These are phyloP conservation scores for Ifrita kowaldi DNA, from an alignment of 2,113 vertebrate species.

Conservation along the genomic window DNA sequence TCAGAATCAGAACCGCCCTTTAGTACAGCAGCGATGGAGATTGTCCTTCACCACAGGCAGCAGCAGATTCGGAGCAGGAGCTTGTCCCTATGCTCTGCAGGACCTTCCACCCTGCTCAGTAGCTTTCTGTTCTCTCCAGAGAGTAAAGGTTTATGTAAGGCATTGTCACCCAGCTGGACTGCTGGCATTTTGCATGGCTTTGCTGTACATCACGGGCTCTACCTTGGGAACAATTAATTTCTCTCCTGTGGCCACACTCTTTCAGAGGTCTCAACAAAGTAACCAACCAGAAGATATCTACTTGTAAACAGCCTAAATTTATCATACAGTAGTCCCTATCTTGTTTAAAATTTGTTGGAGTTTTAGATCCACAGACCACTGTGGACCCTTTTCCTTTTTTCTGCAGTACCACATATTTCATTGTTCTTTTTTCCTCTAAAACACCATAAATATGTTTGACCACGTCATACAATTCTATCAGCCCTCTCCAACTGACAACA, in stretches of 20 bases:
- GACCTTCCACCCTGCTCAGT: background rate
- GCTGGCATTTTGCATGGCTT: background rate
- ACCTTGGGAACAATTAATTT: background rate
- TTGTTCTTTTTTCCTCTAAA: background rate
- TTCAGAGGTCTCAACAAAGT: background rate
- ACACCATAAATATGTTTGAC: background rate
- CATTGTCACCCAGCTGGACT: background rate
- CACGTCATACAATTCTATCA: background rate
- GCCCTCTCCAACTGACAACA: background rate
- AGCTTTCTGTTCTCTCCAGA: background rate
- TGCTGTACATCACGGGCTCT: background rate
- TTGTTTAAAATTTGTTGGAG: background rate
- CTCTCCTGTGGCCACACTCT: background rate
- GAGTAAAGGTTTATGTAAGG: background rate
- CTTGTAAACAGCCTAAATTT: background rate
- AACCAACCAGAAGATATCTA: background rate
- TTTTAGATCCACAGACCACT: background rate
- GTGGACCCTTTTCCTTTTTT: background rate
- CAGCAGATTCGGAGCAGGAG: background rate
- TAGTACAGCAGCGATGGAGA: background rate
- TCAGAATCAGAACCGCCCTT: background rate
- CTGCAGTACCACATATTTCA: background rate
- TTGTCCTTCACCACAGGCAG: background rate
- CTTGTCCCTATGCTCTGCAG: accelerated
- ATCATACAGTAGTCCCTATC: background rate